phyloP scores from a whole-genome alignment of 2,113 vertebrate species.

The Syngnathus typhle region DNA sequence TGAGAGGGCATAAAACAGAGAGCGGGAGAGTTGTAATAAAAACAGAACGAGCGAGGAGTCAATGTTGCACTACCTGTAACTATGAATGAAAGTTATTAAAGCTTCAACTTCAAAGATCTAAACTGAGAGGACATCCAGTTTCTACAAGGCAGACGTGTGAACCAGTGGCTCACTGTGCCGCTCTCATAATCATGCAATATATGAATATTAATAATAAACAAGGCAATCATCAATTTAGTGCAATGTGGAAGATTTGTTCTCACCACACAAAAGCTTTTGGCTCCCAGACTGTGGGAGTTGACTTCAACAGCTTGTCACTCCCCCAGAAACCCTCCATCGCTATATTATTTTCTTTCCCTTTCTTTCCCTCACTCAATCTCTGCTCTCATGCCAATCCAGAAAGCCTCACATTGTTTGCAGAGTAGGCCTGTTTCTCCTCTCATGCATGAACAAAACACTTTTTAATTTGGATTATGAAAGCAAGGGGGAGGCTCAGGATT shows the following conservation, averaged over 20 bases:
- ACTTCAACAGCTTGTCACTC: conserved; percentile 13
- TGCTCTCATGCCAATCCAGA: conserved; percentile 41
- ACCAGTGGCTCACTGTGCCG: too few species aligned
- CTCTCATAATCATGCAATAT: not conserved
- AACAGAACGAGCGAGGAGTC: too few species aligned
- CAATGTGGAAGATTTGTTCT: conserved; percentile 6
- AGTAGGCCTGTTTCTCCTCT: conserved; percentile 27
- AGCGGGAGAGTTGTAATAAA: too few species aligned
- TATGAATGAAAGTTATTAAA: too few species aligned
- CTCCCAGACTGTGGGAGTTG: conserved; percentile 10
- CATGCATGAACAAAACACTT: conserved; percentile 43
- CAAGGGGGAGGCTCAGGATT: conserved; percentile 20
- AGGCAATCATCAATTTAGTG: not conserved
- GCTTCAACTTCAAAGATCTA: too few species aligned
- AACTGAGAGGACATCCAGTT: too few species aligned
- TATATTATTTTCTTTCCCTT: not conserved
- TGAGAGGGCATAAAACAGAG: too few species aligned
- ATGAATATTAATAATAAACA: not conserved
- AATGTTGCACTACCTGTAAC: too few species aligned
- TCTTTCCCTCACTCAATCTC: not conserved
- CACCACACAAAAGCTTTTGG: conserved; percentile 26
- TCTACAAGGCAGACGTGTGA: too few species aligned
- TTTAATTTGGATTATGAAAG: conserved; percentile 27
- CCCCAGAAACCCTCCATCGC: conserved; percentile 24
- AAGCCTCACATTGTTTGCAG: conserved; percentile 49